A percentile compares a stretch with the other conserved stretches of the same genome.
Conservation (phyloP, 2,888 invertebrate species). For the Epicampocera succincta region DNA sequence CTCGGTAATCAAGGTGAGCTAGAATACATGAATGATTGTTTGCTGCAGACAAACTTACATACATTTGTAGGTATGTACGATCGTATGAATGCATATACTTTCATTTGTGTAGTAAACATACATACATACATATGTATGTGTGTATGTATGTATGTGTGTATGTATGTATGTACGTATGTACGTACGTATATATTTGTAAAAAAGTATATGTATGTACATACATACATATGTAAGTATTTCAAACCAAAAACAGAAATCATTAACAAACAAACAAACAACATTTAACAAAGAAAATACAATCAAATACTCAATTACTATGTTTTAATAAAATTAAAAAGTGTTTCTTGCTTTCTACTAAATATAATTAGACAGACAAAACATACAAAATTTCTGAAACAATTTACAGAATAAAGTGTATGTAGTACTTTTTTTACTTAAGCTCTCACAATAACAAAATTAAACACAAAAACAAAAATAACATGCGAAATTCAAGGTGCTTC, state of each 20-base stretch:
- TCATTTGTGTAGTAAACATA: background rate
- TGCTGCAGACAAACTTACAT: conserved; percentile 23
- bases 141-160: background rate
- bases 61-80: too few species aligned
- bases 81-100: too few species aligned
- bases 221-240: background rate
- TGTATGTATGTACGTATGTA: conserved; percentile 14
- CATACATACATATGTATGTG: conserved; percentile 4
- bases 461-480: conserved; percentile 43
- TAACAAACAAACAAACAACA: conserved; percentile 36
- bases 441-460: conserved; percentile 53
- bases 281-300: conserved; percentile 41
- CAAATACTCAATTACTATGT: conserved; percentile 10
- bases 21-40: conserved; percentile 47
- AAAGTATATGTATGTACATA: background rate
- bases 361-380: conserved; percentile 16
- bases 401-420: conserved; percentile 35
- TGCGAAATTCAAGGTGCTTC: conserved; percentile 79
- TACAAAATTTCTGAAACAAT: conserved; percentile 33
- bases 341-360: conserved; percentile 45
- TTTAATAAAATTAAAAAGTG: conserved; percentile 13
- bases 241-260: conserved; percentile 36
- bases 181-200: too few species aligned
- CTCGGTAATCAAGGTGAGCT: conserved; percentile 63
- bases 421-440: conserved; percentile 21